Base-by-base conservation (phyloP, 2,888 invertebrate genomes). In the Tenthredo amoena region DNA sequence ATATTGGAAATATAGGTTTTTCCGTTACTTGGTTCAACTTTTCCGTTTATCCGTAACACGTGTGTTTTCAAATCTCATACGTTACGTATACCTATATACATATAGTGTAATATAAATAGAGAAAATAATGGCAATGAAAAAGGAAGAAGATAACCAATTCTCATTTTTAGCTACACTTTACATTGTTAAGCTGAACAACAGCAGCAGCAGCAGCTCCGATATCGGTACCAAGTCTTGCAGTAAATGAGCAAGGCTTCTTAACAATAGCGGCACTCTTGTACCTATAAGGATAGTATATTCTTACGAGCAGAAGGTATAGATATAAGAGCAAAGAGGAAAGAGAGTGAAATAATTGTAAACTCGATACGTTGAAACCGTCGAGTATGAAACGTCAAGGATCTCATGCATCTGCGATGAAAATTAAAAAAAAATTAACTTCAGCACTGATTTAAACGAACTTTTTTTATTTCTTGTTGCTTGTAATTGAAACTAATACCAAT, bases 161-260 rank as follows among this genome's bases (percentile, higher is more conserved):
- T 74, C 72, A 43, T 74, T 74, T 43, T 74, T 74, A 74, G 40
- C 40, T 21, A 21, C 72, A 74, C 72, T 74, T 74, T 43, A 74
- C n/a, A 74, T 74, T 43, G 72, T 74, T 74, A 74, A 40, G 43
- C 72, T 7, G 72, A 74, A 74, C 72, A 74, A 43, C 21, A n/a
- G 72, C 34, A 68, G 65, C 65, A 21, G 55, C 72, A 43, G 26
- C 43, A n/a, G 72, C 34, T 26, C 26, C 26, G 26, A 62, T 26
- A 26, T 15, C 71, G 71, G 40, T 43, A 74, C 40, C n/a, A 43
- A 43, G 43, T 74, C 72, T 21, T 43, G 72, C 72, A 74, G 72
- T 74, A 74, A 74, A 74, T 74, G 72, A 74, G 43, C 72, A 74
- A 43, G 72, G 12, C 72, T 74, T 26, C 72, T 43, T 74, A 74